Percentiles rank a stretch among this genome's conserved stretches.
phyloP scores from a whole-genome alignment of 2,888 invertebrate species.

The Euplexia lucipara region DNA sequence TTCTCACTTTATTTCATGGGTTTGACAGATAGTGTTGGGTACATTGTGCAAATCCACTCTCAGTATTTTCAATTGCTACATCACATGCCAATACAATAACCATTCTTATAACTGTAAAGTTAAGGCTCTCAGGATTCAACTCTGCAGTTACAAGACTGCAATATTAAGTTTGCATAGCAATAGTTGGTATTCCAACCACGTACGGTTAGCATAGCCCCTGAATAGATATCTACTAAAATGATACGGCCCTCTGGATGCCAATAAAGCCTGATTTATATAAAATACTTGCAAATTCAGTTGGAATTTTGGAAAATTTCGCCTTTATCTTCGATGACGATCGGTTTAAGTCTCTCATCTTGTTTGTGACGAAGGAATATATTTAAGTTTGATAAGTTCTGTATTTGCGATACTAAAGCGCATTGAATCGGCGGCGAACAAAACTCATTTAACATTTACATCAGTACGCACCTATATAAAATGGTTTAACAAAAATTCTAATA shows the following conservation, averaged over 20 bases:
- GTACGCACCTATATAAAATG: too few relatives aligned
- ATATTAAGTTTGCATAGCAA: constrained; percentile 53
- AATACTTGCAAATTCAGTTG: constrained; percentile 76
- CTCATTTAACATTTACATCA: constrained; percentile 21
- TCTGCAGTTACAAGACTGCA: constrained; percentile 49
- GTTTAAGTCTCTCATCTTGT: constrained; percentile 50
- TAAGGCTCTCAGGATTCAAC: constrained; percentile 28
- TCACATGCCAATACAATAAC: constrained; percentile 33
- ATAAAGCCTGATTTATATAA: constrained; percentile 87
- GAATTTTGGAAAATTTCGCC: constrained; percentile 65
- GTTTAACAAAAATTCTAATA: too few relatives aligned
- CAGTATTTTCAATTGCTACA: constrained; percentile 13
- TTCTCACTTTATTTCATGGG: constrained; percentile 81
- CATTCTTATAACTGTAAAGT: constrained; percentile 40
- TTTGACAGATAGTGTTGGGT: constrained; percentile 84
- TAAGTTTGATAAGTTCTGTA: constrained; percentile 28
- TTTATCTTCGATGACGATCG: constrained; percentile 53
- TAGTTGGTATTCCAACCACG: constrained; percentile 83
- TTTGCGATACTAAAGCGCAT: constrained; percentile 25
- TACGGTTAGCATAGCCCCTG: constrained; percentile 84
- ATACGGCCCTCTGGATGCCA: constrained; percentile 86
- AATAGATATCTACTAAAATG: constrained; percentile 88
- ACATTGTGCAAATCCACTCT: constrained; percentile 73
- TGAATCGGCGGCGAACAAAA: constrained; percentile 18
- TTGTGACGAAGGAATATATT: constrained; percentile 44